These are phyloP conservation scores for Chelonus insularis DNA, from an alignment of 1,140 invertebrate genomes.

Conservation along the genomic window DNA sequence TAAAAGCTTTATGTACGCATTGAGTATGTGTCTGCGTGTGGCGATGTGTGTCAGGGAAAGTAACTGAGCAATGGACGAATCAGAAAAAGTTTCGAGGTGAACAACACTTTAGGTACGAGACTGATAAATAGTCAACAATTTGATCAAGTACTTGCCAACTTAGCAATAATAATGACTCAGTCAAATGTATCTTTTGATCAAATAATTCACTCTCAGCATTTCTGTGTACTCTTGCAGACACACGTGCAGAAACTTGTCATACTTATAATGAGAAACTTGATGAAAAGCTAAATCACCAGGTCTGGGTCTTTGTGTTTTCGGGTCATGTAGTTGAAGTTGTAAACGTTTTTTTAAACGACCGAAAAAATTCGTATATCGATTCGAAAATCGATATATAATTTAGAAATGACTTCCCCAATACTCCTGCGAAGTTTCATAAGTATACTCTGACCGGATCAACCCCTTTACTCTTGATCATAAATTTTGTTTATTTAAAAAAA, in stretches of 20 bases:
- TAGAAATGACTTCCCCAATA: too few relatives aligned
- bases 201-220: not conserved
- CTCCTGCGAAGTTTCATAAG: too few relatives aligned
- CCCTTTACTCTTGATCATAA: too few relatives aligned
- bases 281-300: not conserved
- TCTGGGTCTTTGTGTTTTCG: conserved; percentile 26
- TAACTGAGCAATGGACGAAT: conserved; percentile 13
- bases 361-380: too few relatives aligned
- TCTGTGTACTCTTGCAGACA: too few relatives aligned
- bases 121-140: conserved; percentile 27
- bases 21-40: conserved; percentile 7
- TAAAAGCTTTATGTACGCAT: conserved; percentile 6
- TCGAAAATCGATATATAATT: too few relatives aligned
- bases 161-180: not conserved
- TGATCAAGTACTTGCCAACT: conserved; percentile 19
- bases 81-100: not conserved
- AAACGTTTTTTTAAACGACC: too few relatives aligned
- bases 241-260: not conserved
- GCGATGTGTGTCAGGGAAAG: conserved; percentile 34
- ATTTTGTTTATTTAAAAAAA: too few relatives aligned
- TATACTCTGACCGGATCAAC: too few relatives aligned
- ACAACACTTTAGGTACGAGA: conserved; percentile 13
- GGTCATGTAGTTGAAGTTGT: too few relatives aligned
- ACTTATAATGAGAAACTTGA: not conserved
- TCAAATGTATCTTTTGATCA: not conserved